These are phyloP conservation scores for Battus philenor DNA, from an alignment of 1,140 invertebrate genomes.

Conservation along the genomic window DNA sequence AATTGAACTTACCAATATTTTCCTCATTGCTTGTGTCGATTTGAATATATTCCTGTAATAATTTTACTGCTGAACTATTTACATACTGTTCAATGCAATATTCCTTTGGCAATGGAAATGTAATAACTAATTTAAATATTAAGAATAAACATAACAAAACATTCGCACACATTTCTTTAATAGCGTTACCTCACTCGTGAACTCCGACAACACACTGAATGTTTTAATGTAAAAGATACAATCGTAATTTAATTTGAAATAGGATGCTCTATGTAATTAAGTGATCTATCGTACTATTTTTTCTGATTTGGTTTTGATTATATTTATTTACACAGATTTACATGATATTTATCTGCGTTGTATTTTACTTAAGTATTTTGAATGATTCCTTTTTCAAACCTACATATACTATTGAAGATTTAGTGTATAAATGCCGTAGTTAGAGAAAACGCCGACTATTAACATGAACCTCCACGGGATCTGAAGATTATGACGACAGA, in stretches of 20 bases:
- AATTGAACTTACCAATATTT: slow-evolving; percentile 36
- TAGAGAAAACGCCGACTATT: too few relatives aligned
- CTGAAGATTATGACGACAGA: too few relatives aligned
- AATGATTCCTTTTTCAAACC: too few relatives aligned
- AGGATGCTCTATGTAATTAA: too few relatives aligned
- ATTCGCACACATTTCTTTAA: background rate
- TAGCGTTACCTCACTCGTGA: background rate
- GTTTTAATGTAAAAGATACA: background rate
- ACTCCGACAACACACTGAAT: background rate
- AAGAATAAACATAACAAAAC: slow-evolving; percentile 5
- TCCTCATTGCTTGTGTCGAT: slow-evolving; percentile 37
- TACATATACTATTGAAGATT: too few relatives aligned
- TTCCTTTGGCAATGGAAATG: slow-evolving; percentile 15
- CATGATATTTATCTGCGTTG: too few relatives aligned
- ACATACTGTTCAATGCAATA: slow-evolving; percentile 15
- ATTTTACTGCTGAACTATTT: slow-evolving; percentile 28
- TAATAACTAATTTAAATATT: background rate
- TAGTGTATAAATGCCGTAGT: too few relatives aligned
- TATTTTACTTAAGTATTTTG: too few relatives aligned
- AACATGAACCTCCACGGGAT: too few relatives aligned
- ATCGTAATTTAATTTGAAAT: background rate
- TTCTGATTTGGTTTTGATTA: too few relatives aligned
- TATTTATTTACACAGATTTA: too few relatives aligned
- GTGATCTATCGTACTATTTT: too few relatives aligned
- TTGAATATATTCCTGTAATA: slow-evolving; percentile 37